A percentile compares a stretch with the other conserved stretches of the same genome.
Conservation (phyloP, 1,140 invertebrate genomes). For the Dolichoris vasculosae region DNA sequence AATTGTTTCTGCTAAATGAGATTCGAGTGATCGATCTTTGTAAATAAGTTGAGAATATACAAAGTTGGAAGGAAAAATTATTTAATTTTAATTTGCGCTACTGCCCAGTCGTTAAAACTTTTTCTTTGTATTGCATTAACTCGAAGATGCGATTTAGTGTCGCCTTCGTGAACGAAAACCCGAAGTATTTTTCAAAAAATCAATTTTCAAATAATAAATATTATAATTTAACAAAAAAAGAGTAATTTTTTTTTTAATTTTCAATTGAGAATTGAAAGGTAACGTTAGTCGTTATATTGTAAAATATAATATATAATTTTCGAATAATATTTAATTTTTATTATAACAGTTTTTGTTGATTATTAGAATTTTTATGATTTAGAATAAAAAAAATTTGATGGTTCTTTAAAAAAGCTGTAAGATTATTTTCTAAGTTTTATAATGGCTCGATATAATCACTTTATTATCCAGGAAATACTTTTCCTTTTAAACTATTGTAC, state of each 20-base stretch:
- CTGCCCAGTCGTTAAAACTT: too few relatives aligned
- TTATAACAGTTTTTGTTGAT: neutral
- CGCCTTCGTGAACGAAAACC: neutral
- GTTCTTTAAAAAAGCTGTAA: neutral
- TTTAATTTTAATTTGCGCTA: too few relatives aligned
- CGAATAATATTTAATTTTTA: constrained; percentile 13
- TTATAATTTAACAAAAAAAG: neutral
- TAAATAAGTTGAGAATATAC: neutral
- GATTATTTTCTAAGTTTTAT: neutral
- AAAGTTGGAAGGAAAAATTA: too few relatives aligned
- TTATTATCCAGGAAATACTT: neutral
- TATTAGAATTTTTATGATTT: neutral
- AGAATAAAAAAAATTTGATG: neutral
- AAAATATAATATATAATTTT: neutral
- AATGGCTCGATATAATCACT: neutral
- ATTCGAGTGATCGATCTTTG: neutral
- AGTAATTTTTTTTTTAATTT: neutral
- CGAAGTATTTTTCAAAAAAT: neutral
- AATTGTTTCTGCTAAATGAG: neutral
- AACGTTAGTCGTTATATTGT: neutral
- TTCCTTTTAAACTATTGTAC: neutral
- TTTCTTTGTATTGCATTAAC: too few relatives aligned
- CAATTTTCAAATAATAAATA: too few relatives aligned
- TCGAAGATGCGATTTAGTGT: neutral
- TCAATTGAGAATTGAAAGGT: neutral